These are phyloP conservation scores for Lasaia peninsularis DNA, from an alignment of 1,140 invertebrate genomes.

Conservation along the genomic window DNA sequence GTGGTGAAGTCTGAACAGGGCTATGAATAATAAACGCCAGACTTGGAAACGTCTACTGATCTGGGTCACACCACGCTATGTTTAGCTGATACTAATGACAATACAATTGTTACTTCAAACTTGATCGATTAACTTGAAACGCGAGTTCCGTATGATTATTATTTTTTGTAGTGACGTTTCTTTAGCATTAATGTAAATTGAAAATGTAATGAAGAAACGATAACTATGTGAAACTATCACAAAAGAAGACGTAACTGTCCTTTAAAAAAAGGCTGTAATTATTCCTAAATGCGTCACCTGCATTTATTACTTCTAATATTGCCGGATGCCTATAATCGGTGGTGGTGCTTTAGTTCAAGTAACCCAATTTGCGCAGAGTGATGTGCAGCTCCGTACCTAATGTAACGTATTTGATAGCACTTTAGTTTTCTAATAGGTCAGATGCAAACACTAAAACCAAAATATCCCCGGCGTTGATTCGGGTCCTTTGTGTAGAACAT, in stretches of 20 bases:
- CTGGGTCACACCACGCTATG: background rate
- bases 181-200: background rate
- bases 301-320: too few species aligned
- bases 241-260: too few species aligned
- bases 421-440: background rate
- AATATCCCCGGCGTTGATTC: too few species aligned
- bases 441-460: too few species aligned
- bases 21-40: conserved; percentile 4
- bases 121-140: background rate
- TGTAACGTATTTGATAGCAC: too few species aligned
- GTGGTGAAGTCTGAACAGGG: background rate
- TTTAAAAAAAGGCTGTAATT: too few species aligned
- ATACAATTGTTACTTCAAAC: background rate
- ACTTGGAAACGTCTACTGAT: background rate
- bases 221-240: background rate
- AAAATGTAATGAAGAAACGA: background rate
- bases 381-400: too few species aligned
- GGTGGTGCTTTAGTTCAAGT: too few species aligned
- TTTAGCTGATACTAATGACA: background rate
- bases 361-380: too few species aligned
- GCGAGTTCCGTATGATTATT: background rate
- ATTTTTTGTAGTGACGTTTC: background rate
- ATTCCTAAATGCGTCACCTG: too few species aligned
- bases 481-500: too few species aligned
- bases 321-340: too few species aligned